phyloP scores from a whole-genome alignment of 2,113 vertebrate genomes.

The Pituophis catenifer region DNA sequence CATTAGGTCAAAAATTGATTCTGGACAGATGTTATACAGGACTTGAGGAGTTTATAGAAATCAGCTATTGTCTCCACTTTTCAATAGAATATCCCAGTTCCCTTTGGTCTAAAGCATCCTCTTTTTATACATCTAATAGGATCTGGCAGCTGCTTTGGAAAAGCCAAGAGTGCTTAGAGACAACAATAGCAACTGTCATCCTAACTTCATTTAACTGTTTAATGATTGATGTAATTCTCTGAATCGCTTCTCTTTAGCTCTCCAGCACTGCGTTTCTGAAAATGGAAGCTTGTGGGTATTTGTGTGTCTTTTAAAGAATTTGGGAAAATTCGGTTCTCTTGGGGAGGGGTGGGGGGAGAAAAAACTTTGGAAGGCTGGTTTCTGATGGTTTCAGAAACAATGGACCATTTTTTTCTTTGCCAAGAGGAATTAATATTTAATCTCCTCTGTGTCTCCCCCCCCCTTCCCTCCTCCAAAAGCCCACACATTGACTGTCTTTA shows the following conservation, averaged over 20 bases:
- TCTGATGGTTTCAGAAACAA: conserved; percentile 45
- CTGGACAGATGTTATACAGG: conserved; percentile 67
- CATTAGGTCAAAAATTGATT: conserved; percentile 64
- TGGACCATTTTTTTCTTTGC: conserved; percentile 33
- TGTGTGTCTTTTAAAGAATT: conserved; percentile 54
- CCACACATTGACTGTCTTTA: background rate
- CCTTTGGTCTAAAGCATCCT: conserved; percentile 54
- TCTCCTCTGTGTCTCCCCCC: conserved; percentile 30
- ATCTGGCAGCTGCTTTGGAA: conserved; percentile 69
- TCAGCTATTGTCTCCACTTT: conserved; percentile 63
- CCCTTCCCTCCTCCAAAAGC: background rate
- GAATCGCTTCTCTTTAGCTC: background rate
- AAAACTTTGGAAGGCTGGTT: conserved; percentile 52
- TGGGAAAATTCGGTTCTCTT: conserved; percentile 54
- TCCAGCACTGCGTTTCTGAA: conserved; percentile 27
- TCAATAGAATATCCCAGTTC: conserved; percentile 59
- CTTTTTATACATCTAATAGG: conserved; percentile 62
- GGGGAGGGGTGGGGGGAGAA: background rate
- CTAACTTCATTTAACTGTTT: conserved; percentile 61
- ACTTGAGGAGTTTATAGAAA: conserved; percentile 56
- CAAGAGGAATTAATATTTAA: conserved; percentile 48
- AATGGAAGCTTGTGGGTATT: conserved; percentile 42
- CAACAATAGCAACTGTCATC: conserved; percentile 65
- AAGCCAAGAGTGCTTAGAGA: conserved; percentile 57
- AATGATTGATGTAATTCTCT: conserved; percentile 57